Conservation (phyloP, 2,113 vertebrate genomes). For the Drymodes brunneopygia region DNA sequence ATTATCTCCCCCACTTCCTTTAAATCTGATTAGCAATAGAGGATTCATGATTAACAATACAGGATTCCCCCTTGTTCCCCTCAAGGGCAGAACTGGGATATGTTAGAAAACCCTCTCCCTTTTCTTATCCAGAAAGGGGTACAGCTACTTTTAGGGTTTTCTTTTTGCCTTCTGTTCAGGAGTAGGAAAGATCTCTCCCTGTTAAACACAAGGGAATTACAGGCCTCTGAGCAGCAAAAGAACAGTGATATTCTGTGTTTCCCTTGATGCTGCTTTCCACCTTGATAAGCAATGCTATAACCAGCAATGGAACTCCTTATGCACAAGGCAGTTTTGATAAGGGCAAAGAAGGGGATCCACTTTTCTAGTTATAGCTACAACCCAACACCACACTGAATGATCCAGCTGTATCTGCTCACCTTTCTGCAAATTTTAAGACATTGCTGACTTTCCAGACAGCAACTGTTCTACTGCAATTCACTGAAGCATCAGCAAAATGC, state of each 20-base stretch:
- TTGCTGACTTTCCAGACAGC: slow-evolving; percentile 1
- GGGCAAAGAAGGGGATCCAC: slow-evolving; percentile 5
- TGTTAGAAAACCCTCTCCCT: background rate
- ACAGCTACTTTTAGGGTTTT: background rate
- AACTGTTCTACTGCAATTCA: slow-evolving; percentile 24
- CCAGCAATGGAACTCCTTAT: slow-evolving; percentile 18
- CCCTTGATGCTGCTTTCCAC: background rate
- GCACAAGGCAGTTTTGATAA: background rate
- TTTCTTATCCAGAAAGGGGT: background rate
- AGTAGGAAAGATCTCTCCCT: background rate
- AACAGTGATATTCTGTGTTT: background rate
- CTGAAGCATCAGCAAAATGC: slow-evolving; percentile 35
- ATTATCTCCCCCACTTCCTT: background rate
- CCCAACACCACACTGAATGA: slow-evolving; percentile 25
- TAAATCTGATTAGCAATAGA: background rate
- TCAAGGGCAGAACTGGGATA: background rate
- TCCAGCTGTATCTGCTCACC: slow-evolving; percentile 59
- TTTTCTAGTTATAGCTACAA: slow-evolving; percentile 55
- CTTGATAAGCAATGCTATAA: background rate
- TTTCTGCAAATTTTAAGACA: slow-evolving; percentile 34
- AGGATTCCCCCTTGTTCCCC: background rate
- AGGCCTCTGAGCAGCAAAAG: slow-evolving; percentile 8
- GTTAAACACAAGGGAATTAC: background rate
- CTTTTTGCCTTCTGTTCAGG: background rate
- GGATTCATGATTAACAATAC: background rate